These are phyloP conservation scores for Orchestia grillus DNA, from an alignment of 1,140 invertebrate species.

Conservation along the genomic window DNA sequence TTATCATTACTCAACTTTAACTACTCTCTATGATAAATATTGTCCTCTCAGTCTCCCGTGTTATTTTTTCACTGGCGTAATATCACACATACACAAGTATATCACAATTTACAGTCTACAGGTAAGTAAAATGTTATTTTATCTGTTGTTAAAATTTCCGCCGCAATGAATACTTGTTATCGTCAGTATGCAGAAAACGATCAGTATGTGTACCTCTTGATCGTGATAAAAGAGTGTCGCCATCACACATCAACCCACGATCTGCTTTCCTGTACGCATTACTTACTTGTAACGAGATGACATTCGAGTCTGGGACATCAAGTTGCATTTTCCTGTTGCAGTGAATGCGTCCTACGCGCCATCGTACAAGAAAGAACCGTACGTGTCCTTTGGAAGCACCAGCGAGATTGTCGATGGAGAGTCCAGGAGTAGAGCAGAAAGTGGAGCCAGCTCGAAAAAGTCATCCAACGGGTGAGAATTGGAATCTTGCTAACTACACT, in stretches of 20 bases:
- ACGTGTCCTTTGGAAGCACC: background rate
- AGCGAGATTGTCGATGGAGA: background rate
- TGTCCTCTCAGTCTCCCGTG: no score
- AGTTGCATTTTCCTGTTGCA: background rate
- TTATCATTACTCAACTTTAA: background rate
- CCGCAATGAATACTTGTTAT: no score
- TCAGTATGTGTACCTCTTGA: background rate
- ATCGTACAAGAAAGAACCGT: background rate
- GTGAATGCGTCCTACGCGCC: slow-evolving; percentile 32
- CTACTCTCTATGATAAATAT: background rate
- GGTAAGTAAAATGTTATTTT: no score
- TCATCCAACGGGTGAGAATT: background rate
- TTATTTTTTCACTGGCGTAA: no score
- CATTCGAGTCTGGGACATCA: background rate
- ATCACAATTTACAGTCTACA: background rate
- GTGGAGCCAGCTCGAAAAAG: background rate
- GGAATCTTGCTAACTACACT: background rate
- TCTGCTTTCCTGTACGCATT: background rate
- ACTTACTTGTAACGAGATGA: background rate
- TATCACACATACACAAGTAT: background rate
- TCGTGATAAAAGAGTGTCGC: background rate
- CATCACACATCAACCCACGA: background rate
- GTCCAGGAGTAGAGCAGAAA: background rate
- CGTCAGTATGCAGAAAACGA: no score
- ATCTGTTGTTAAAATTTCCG: no score